Evolutionary conservation across 1,140 invertebrate species (phyloP).

Genomic region (Marisa cornuarietis): DNA sequence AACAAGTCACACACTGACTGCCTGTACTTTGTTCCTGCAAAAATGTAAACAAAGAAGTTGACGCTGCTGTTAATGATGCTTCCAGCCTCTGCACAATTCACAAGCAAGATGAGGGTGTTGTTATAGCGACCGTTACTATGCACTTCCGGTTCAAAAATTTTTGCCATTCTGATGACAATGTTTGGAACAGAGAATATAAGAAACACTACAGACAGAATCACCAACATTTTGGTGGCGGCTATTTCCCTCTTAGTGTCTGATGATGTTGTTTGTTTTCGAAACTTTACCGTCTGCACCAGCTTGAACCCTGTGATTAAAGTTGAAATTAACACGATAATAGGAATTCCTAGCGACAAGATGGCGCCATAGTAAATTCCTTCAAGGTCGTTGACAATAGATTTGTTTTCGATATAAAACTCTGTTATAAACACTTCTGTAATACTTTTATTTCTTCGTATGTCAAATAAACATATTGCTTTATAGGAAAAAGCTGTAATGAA

Average conservation of each 20-base stretch:
- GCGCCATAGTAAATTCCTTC: neutral
- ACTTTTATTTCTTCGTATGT: neutral
- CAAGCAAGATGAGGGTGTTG: slow-evolving; percentile 1
- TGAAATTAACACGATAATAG: neutral
- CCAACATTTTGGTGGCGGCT: neutral
- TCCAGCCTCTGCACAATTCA: neutral
- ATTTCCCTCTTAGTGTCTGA: slow-evolving; percentile 9
- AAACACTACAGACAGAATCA: slow-evolving; percentile 6
- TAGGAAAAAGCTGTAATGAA: neutral
- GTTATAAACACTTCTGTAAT: neutral
- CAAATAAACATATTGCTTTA: neutral
- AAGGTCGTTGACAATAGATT: neutral
- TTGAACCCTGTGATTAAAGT: neutral
- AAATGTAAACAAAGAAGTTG: slow-evolving; percentile 19
- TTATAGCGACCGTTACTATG: neutral
- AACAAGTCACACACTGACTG: neutral
- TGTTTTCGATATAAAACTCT: slow-evolving; percentile 2
- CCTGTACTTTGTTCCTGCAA: slow-evolving; percentile 1
- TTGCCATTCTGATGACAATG: neutral
- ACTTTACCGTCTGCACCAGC: neutral
- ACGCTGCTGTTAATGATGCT: slow-evolving; percentile 9
- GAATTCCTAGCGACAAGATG: neutral
- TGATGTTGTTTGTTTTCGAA: neutral
- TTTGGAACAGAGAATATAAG: slow-evolving; percentile 2
- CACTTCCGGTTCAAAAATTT: slow-evolving; percentile 2